phyloP scores from a whole-genome alignment of 2,888 invertebrate species.

The Monoplex corrugatus region DNA sequence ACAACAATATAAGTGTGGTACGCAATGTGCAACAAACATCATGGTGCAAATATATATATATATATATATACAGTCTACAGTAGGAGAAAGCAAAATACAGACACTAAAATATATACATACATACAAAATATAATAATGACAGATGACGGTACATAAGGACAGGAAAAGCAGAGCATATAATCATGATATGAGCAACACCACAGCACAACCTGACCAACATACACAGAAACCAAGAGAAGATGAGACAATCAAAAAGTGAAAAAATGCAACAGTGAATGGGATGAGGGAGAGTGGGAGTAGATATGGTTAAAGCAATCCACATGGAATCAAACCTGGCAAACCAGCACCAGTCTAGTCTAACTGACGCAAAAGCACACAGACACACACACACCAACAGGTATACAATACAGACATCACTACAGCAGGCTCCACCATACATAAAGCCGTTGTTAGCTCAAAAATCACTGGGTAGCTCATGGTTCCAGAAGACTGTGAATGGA shows the following conservation, averaged over 20 bases:
- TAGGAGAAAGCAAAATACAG: not conserved
- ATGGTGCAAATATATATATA: too few species aligned
- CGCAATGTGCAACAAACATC: conserved; percentile 11
- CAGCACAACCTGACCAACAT: not conserved
- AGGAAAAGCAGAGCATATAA: not conserved
- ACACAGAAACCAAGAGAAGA: not conserved
- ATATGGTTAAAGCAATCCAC: not conserved
- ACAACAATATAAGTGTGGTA: too few species aligned
- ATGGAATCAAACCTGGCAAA: not conserved
- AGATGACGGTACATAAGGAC: not conserved
- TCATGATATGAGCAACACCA: conserved; percentile 2
- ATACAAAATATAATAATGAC: not conserved
- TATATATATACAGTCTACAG: not conserved
- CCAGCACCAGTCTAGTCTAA: conserved; percentile 23
- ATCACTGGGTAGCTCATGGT: not conserved
- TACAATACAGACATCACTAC: not conserved
- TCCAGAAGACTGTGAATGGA: too few species aligned
- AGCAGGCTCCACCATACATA: not conserved
- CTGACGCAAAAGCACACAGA: not conserved
- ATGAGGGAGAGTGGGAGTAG: not conserved
- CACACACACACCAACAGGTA: not conserved
- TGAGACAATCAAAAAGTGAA: not conserved
- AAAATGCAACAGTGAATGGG: not conserved
- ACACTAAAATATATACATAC: not conserved
- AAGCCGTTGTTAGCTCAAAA: not conserved